Evolutionary conservation across 1,140 invertebrate genomes (phyloP), one percentile per base, ranked within the genome.

Genomic region (Tribolium castaneum): DNA sequence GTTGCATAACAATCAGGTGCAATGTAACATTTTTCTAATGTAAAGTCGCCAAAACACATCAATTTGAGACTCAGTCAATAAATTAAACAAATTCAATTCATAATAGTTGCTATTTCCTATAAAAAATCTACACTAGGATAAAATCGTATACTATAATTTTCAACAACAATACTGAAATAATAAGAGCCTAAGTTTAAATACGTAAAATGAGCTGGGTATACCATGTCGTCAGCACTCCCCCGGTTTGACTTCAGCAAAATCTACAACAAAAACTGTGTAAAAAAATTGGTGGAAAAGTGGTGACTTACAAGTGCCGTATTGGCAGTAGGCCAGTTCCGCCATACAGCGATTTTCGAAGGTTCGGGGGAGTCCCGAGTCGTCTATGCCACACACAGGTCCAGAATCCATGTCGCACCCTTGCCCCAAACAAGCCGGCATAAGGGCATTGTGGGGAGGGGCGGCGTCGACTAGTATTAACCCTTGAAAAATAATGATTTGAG

Each of bases 341-440:
- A 89, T 87, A 72, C 89, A 90, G 6, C 88, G 75, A 6, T 88
- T 89, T n/a, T 87, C 87, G 78, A 90, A 90, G 0, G 88, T 89
- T 72, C 86, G 77, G 7, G 88, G 88, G 0, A 88, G 86, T 12
- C 89, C 89, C 0, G 87, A 82, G 0, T 87, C 89, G 80, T 89
- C 88, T 30, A 90, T 88, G 0, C 87, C 89, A 78, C 89, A 90
- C 0, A 90, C 87, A 0, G 89, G 89, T 0, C 88, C 89, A 0
- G 86, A 85, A 3, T 87, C 85, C 0, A 87, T 83, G 3, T 87
- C 82, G 25, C 83, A 87, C 76, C 87, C 87, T 25, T 85, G 77
- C 0, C 85, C 86, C n/a, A 88, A 85, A 78, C 89, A 90, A 0
- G 88, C 84, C 34, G 76, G 71, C 16, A 76, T 10, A n/a, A 73